phyloP scores from a whole-genome alignment of 2,888 invertebrate species.

The Clusia tigrina region DNA sequence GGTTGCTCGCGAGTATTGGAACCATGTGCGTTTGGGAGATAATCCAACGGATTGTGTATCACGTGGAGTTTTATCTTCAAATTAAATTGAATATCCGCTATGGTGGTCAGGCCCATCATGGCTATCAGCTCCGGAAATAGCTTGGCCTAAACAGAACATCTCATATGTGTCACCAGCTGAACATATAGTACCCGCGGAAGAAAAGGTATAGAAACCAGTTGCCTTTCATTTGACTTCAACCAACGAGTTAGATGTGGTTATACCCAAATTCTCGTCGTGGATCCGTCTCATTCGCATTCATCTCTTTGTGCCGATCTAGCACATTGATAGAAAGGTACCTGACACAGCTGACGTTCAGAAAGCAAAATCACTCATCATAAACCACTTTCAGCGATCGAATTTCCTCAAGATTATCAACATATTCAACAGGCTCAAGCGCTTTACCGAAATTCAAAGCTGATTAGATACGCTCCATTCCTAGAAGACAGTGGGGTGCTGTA shows the following conservation, averaged over 20 bases:
- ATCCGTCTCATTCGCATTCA: background rate
- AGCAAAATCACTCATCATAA: too few relatives aligned
- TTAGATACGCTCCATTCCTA: too few relatives aligned
- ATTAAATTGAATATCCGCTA: slow-evolving; percentile 20
- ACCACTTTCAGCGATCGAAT: too few relatives aligned
- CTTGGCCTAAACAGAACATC: slow-evolving; percentile 15
- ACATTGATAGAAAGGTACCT: too few relatives aligned
- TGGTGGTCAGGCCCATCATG: slow-evolving; percentile 37
- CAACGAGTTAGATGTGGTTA: background rate
- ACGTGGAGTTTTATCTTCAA: slow-evolving; percentile 30
- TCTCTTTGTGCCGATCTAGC: too few relatives aligned
- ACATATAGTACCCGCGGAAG: background rate
- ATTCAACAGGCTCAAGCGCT: too few relatives aligned
- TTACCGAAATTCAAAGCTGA: too few relatives aligned
- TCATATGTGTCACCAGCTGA: background rate
- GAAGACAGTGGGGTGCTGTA: too few relatives aligned
- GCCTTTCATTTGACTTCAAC: background rate
- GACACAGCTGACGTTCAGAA: too few relatives aligned
- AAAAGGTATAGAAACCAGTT: background rate
- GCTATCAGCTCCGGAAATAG: slow-evolving; percentile 15
- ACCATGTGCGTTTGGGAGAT: slow-evolving; percentile 28
- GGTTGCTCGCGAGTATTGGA: slow-evolving; percentile 28
- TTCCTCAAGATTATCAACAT: too few relatives aligned
- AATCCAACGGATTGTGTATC: slow-evolving; percentile 39
- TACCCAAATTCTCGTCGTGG: slow-evolving; percentile 20